Evolutionary conservation across 2,888 invertebrate species (phyloP).

Genomic region (Chironomus tentans): DNA sequence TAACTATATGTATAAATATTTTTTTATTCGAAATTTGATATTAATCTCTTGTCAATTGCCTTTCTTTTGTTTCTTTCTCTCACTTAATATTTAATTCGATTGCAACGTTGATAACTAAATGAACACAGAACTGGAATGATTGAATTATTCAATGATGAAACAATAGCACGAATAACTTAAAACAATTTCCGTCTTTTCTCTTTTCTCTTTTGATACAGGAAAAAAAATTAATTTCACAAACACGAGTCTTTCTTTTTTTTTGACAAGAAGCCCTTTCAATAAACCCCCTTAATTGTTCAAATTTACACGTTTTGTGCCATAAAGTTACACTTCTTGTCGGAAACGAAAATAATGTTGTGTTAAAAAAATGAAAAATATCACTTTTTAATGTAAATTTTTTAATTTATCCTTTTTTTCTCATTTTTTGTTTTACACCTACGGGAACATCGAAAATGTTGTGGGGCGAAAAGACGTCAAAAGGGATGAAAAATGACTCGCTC

Average conservation of each 20-base stretch:
- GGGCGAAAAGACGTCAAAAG: not conserved
- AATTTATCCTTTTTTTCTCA: not conserved
- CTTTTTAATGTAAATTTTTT: not conserved
- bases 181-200: not conserved
- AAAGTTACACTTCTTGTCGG: too few species aligned
- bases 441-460: constrained; percentile 4
- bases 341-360: too few species aligned
- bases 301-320: too few species aligned
- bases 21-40: too few species aligned
- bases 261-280: too few species aligned
- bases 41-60: too few species aligned
- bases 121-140: constrained; percentile 7
- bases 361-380: not conserved
- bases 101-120: not conserved
- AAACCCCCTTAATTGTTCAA: too few species aligned
- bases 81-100: too few species aligned
- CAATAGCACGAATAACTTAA: too few species aligned
- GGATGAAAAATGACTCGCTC: not conserved
- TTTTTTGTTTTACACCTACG: constrained; percentile 6
- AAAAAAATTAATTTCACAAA: not conserved
- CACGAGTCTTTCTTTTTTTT: too few species aligned
- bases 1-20: too few species aligned
- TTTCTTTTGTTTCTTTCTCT: not conserved
- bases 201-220: not conserved
- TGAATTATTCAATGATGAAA: too few species aligned